A percentile compares a stretch with the other conserved stretches of the same genome.
Conservation (phyloP, 1,140 invertebrate species). For the Cydia splendana region DNA sequence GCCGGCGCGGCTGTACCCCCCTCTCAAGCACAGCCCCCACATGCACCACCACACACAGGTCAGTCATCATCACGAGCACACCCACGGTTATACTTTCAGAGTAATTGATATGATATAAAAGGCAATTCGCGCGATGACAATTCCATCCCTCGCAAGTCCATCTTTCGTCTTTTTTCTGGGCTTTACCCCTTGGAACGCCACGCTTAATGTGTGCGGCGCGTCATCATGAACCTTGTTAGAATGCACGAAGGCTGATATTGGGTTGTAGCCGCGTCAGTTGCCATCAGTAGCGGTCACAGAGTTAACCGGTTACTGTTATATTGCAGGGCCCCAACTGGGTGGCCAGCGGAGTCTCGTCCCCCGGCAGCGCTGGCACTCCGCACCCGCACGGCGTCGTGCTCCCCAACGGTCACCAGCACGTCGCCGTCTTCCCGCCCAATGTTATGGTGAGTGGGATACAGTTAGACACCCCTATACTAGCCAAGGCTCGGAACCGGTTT, state of each 20-base stretch:
- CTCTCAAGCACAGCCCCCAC: slow-evolving; percentile 59
- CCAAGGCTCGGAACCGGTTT: no score
- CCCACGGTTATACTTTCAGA: no score
- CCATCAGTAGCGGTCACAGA: no score
- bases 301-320: neutral
- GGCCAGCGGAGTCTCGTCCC: slow-evolving; percentile 64
- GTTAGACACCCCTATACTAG: no score
- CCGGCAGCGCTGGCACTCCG: slow-evolving; percentile 56
- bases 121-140: no score
- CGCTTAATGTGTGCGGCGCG: no score
- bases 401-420: slow-evolving; percentile 61
- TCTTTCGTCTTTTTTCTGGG: no score
- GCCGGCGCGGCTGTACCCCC: slow-evolving; percentile 76
- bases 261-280: no score
- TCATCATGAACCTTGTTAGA: no score
- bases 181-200: neutral
- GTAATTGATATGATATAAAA: no score
- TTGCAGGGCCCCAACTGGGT: slow-evolving; percentile 49
- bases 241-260: no score
- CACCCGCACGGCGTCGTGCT: slow-evolving; percentile 51
- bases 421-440: slow-evolving; percentile 55
- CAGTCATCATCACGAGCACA: neutral
- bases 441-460: slow-evolving; percentile 57
- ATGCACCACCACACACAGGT: slow-evolving; percentile 61
- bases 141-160: no score